These are phyloP conservation scores for Celastrina argiolus DNA, from an alignment of 2,888 invertebrate genomes.

Conservation along the genomic window DNA sequence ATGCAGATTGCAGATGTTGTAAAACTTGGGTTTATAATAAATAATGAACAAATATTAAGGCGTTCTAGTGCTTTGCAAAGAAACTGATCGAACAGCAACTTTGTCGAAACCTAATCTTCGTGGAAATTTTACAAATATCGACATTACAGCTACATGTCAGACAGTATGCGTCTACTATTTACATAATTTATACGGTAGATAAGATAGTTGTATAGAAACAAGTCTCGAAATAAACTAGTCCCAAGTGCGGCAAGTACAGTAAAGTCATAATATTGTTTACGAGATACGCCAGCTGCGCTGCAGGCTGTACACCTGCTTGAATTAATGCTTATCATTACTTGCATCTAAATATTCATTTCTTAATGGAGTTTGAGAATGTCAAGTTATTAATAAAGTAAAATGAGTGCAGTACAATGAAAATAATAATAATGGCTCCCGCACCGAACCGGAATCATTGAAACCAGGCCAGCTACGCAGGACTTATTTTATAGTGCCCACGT, in stretches of 20 bases:
- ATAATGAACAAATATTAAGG: too few relatives aligned
- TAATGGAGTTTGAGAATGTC: too few relatives aligned
- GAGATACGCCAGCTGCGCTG: neutral
- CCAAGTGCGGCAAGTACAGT: neutral
- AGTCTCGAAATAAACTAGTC: slow-evolving; percentile 6
- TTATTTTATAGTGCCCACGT: too few relatives aligned
- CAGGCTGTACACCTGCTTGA: slow-evolving; percentile 4
- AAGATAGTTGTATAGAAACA: neutral
- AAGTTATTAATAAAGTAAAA: neutral
- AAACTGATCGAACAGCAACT: too few relatives aligned
- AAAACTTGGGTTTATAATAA: too few relatives aligned
- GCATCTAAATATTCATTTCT: neutral
- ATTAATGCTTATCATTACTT: neutral
- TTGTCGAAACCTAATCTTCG: neutral
- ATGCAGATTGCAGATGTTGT: too few relatives aligned
- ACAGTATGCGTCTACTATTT: neutral
- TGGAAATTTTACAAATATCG: neutral
- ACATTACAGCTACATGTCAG: neutral
- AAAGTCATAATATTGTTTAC: slow-evolving; percentile 5
- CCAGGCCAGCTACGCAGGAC: too few relatives aligned
- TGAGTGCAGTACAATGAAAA: too few relatives aligned
- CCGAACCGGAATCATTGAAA: too few relatives aligned
- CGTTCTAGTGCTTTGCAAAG: too few relatives aligned
- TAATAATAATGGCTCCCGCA: too few relatives aligned
- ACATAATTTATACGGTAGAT: neutral